Percentiles rank a stretch among this genome's conserved stretches.
phyloP scores from a whole-genome alignment of 2,888 invertebrate species.

The Abrostola tripartita region DNA sequence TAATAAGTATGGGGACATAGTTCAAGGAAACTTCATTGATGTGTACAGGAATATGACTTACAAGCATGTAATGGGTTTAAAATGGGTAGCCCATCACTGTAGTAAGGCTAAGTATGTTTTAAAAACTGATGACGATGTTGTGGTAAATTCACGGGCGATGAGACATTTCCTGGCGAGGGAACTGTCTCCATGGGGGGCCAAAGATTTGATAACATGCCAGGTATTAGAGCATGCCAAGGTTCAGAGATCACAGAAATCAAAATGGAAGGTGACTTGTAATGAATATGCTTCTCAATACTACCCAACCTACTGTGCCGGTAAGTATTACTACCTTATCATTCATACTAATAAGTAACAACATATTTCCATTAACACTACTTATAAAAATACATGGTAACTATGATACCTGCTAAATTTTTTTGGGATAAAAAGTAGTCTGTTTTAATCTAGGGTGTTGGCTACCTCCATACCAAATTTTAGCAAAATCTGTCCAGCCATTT shows the following conservation, averaged over 20 bases:
- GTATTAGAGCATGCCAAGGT: constrained; percentile 83
- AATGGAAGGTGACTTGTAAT: constrained; percentile 92
- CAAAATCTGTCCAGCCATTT: too few relatives aligned
- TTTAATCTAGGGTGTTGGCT: too few relatives aligned
- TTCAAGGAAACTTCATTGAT: constrained; percentile 93
- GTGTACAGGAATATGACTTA: constrained; percentile 94
- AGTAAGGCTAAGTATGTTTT: constrained; percentile 90
- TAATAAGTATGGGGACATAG: constrained; percentile 89
- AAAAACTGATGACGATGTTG: constrained; percentile 93
- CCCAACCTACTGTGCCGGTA: constrained; percentile 93
- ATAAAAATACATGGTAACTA: too few relatives aligned
- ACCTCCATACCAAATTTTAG: too few relatives aligned
- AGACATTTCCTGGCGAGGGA: constrained; percentile 88
- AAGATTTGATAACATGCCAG: constrained; percentile 90
- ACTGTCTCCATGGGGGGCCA: constrained; percentile 89
- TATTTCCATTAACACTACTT: too few relatives aligned
- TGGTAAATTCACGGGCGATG: constrained; percentile 91
- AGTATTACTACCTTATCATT: not conserved
- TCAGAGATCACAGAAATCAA: constrained; percentile 90
- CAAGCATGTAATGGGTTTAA: constrained; percentile 94
- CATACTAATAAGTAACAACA: too few relatives aligned
- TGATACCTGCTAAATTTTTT: too few relatives aligned
- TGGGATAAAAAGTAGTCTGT: too few relatives aligned
- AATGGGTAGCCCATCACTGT: constrained; percentile 93
- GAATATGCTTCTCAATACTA: constrained; percentile 90